Conservation (phyloP, 1,140 invertebrate genomes). For the Theocolax elegans region DNA sequence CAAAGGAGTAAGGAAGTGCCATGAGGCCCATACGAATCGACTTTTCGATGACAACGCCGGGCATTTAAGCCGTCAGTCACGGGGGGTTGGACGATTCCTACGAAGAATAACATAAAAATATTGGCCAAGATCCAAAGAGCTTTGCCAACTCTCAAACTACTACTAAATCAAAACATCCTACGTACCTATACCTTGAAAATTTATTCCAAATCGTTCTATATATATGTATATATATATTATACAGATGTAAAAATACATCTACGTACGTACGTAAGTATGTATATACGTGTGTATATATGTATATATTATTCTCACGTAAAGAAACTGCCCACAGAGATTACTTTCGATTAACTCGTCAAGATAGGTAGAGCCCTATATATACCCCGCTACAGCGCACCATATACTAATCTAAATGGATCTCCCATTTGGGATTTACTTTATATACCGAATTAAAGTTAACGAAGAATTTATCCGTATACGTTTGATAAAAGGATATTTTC, state of each 20-base stretch:
- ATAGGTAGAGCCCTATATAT: too few species aligned
- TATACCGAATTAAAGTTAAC: constrained; percentile 32
- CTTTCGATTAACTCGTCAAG: constrained; percentile 15
- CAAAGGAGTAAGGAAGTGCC: constrained; percentile 20
- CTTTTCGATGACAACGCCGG: constrained; percentile 39
- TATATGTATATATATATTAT: too few species aligned
- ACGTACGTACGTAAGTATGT: too few species aligned
- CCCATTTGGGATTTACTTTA: constrained; percentile 26
- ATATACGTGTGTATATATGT: too few species aligned
- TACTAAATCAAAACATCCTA: constrained; percentile 61
- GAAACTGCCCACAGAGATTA: too few species aligned
- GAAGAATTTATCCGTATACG: too few species aligned
- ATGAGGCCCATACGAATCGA: constrained; percentile 17
- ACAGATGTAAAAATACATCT: too few species aligned
- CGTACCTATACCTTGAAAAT: constrained; percentile 46
- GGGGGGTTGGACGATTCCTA: constrained; percentile 18
- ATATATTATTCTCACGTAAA: too few species aligned
- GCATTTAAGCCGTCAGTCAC: constrained; percentile 40
- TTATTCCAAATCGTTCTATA: constrained; percentile 63
- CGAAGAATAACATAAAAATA: constrained; percentile 60
- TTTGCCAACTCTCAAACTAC: constrained; percentile 63
- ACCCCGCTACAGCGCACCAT: constrained; percentile 13
- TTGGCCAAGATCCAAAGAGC: constrained; percentile 61
- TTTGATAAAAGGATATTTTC: too few species aligned
- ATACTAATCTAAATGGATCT: constrained; percentile 35